A percentile compares a stretch with the other conserved stretches of the same genome.
Evolutionary conservation across 1,140 invertebrate genomes (phyloP).

Genomic region (Hyphantria cunea): DNA sequence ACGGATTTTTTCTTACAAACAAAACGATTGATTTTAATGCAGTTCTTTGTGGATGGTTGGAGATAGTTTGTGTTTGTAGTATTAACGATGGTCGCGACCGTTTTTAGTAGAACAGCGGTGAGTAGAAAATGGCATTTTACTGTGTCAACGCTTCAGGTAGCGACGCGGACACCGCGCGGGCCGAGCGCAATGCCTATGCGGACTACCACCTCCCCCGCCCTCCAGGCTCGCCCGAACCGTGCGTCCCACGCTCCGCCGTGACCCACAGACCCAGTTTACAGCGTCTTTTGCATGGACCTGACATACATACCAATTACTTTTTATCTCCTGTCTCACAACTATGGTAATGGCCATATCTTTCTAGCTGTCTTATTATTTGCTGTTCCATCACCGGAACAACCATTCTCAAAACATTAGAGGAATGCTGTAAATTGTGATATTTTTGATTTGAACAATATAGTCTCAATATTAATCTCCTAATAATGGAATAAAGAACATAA

Average conservation of each 20-base stretch:
- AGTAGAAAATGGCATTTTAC: slow-evolving; percentile 45
- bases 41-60: neutral
- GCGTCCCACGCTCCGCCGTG: slow-evolving; percentile 12
- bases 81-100: neutral
- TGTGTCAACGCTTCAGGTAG: slow-evolving; percentile 34
- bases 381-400: too few species aligned
- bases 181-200: neutral
- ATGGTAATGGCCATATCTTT: neutral
- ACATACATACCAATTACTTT: slow-evolving; percentile 2
- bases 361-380: too few species aligned
- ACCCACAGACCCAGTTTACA: slow-evolving; percentile 23
- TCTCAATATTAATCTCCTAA: too few species aligned
- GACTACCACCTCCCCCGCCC: neutral
- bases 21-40: neutral
- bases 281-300: slow-evolving; percentile 13
- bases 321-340: neutral
- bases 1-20: too few species aligned
- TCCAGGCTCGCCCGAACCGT: neutral
- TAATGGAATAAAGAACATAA: too few species aligned
- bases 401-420: neutral
- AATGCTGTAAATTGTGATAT: neutral
- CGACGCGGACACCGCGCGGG: slow-evolving; percentile 2
- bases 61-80: neutral
- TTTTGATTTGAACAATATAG: too few species aligned
- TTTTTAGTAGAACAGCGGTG: slow-evolving; percentile 8